Conservation (phyloP, 2,888 invertebrate species). For the Hirtodrosophila histrioides region DNA sequence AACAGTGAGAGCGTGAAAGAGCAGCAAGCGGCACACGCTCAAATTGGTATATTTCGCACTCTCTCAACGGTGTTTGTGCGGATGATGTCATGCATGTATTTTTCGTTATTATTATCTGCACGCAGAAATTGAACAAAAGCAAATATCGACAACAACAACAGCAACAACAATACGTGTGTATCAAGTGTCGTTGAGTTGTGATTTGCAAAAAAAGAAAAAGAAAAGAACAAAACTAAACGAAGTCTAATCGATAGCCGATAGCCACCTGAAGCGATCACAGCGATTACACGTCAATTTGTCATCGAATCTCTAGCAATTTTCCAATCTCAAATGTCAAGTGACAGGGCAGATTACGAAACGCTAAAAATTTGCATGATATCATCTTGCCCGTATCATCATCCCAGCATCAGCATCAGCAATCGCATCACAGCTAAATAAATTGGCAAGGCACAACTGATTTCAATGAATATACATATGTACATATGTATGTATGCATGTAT, state of each 20-base stretch:
- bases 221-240: slow-evolving; percentile 6
- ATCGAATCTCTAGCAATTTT: slow-evolving; percentile 13
- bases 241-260: slow-evolving; percentile 46
- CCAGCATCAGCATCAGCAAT: slow-evolving; percentile 34
- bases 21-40: slow-evolving; percentile 26
- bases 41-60: slow-evolving; percentile 24
- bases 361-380: slow-evolving; percentile 73
- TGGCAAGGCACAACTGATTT: slow-evolving; percentile 18
- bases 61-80: slow-evolving; percentile 26
- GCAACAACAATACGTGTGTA: slow-evolving; percentile 32
- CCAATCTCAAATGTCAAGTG: no score
- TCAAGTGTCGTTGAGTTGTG: slow-evolving; percentile 11
- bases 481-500: neutral
- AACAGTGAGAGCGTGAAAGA: neutral
- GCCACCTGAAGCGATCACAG: slow-evolving; percentile 21
- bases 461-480: neutral
- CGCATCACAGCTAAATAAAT: slow-evolving; percentile 41
- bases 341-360: slow-evolving; percentile 35
- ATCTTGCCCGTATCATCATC: slow-evolving; percentile 42
- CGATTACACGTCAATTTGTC: slow-evolving; percentile 11
- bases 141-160: slow-evolving; percentile 26
- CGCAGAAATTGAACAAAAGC: slow-evolving; percentile 47
- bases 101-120: slow-evolving; percentile 66
- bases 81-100: slow-evolving; percentile 78
- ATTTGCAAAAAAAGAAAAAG: no score